Conservation (phyloP, 2,113 vertebrate species). For the Gnathonemus longibarbis region DNA sequence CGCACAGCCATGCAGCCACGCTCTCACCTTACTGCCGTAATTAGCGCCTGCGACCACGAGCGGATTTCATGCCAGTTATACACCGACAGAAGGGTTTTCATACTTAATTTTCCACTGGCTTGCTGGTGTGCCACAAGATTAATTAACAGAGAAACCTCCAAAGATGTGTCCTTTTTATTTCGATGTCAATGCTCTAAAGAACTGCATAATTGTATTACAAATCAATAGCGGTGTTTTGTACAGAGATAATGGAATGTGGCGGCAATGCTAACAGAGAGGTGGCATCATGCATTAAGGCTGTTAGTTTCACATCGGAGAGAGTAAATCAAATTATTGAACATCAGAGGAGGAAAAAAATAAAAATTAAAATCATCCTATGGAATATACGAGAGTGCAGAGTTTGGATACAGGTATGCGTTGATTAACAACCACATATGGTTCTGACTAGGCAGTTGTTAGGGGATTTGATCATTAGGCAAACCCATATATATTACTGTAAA, state of each 20-base stretch:
- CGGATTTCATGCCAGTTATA: slow-evolving; percentile 50
- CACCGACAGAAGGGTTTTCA: slow-evolving; percentile 56
- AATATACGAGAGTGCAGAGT: not conserved
- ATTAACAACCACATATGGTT: not conserved
- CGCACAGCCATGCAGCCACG: not conserved
- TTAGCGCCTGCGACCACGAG: slow-evolving; percentile 44
- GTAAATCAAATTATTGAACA: not conserved
- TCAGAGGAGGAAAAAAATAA: not conserved
- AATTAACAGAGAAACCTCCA: slow-evolving; percentile 50
- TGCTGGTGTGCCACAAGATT: slow-evolving; percentile 49
- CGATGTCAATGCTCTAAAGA: slow-evolving; percentile 55
- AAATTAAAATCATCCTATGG: not conserved
- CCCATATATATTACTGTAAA: not conserved
- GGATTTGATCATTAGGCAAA: not conserved
- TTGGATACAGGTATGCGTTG: not conserved
- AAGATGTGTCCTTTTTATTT: slow-evolving; percentile 49
- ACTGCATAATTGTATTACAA: slow-evolving; percentile 54
- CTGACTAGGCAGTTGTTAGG: not conserved
- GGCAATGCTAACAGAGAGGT: not conserved
- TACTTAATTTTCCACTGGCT: slow-evolving; percentile 52
- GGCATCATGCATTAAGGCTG: not conserved
- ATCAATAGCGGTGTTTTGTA: slow-evolving; percentile 46
- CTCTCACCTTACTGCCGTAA: slow-evolving; percentile 41
- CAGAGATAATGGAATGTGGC: slow-evolving; percentile 3
- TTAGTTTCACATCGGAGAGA: slow-evolving; percentile 4